These are phyloP conservation scores for Pachydiplax longipennis DNA, from an alignment of 2,888 invertebrate species.

Conservation along the genomic window DNA sequence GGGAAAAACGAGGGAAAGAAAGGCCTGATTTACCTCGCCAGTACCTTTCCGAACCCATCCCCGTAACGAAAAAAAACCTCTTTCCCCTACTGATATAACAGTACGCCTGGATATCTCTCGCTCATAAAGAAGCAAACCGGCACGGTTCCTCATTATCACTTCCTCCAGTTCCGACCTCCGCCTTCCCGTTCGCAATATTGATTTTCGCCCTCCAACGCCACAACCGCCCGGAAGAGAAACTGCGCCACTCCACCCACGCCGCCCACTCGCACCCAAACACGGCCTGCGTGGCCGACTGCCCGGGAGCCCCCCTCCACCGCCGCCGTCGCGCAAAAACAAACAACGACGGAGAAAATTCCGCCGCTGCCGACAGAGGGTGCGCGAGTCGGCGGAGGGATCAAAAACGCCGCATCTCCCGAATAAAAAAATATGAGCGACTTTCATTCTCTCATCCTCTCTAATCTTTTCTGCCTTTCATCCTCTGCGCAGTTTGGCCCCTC, in stretches of 20 bases:
- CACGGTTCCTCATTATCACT: background rate
- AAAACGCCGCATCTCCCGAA: background rate
- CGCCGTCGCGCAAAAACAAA: constrained; percentile 36
- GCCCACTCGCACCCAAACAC: constrained; percentile 38
- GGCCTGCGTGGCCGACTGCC: background rate
- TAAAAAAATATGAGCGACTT: background rate
- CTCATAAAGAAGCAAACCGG: constrained; percentile 1
- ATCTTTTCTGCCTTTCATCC: background rate
- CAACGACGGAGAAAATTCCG: constrained; percentile 23
- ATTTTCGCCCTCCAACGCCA: constrained; percentile 15
- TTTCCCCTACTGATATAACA: background rate
- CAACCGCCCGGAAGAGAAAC: constrained; percentile 19
- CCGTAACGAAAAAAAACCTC: background rate
- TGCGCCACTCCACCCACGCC: constrained; percentile 16
- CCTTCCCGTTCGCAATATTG: constrained; percentile 31
- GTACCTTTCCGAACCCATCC: background rate
- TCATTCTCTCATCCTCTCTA: background rate
- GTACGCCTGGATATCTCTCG: background rate
- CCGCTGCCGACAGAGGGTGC: constrained; percentile 35
- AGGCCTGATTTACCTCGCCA: background rate
- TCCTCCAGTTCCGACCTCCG: background rate
- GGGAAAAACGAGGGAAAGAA: background rate
- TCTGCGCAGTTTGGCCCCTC: background rate
- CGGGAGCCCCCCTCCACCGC: background rate
- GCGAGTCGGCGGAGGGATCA: background rate